Evolutionary conservation across 2,888 invertebrate species (phyloP).

Genomic region (Tenthredo distinguenda): DNA sequence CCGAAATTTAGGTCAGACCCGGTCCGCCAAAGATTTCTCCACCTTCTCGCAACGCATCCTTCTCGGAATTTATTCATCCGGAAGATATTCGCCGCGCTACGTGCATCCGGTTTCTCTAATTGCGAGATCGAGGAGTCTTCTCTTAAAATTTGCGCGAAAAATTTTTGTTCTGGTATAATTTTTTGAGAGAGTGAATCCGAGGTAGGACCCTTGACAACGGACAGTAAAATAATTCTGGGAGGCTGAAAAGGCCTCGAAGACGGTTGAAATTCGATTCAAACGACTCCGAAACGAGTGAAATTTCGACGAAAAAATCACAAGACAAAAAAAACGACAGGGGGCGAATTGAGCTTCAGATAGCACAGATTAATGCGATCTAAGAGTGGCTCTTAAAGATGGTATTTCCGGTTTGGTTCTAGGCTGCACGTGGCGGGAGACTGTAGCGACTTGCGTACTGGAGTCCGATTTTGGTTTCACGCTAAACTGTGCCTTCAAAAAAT

Average conservation of each 20-base stretch:
- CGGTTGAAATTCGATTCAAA: not conserved
- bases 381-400: slow-evolving; percentile 58
- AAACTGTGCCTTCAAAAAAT: slow-evolving; percentile 96
- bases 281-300: not conserved
- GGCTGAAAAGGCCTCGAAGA: not conserved
- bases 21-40: not conserved
- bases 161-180: not conserved
- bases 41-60: not conserved
- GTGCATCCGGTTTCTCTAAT: not conserved
- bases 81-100: not conserved
- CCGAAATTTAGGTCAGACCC: not conserved
- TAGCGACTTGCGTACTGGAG: slow-evolving; percentile 91
- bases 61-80: not conserved
- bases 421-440: slow-evolving; percentile 82
- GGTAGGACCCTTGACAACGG: not conserved
- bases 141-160: not conserved
- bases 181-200: not conserved
- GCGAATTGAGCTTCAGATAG: not conserved
- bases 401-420: slow-evolving; percentile 80
- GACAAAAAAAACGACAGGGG: not conserved
- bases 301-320: not conserved
- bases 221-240: not conserved
- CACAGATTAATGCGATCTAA: slow-evolving; percentile 8
- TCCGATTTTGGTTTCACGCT: slow-evolving; percentile 94
- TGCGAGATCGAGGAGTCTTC: not conserved